Percentiles rank a stretch among this genome's conserved stretches.
These are phyloP conservation scores for Entelurus aequoreus DNA, from an alignment of 2,113 vertebrate species.

Conservation along the genomic window DNA sequence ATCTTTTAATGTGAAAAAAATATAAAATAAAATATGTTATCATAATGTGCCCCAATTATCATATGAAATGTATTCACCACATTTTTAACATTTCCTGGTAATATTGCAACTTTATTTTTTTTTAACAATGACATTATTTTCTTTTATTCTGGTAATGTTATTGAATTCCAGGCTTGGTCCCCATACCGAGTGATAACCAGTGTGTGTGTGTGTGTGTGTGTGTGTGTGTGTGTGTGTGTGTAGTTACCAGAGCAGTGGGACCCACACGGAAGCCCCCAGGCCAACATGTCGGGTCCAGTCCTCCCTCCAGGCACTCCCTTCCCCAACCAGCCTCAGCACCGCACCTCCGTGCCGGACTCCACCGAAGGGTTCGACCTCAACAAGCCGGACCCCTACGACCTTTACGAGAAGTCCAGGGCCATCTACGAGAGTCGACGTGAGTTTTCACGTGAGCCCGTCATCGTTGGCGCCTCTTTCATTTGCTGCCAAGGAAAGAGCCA, in stretches of 20 bases:
- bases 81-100: too few species aligned
- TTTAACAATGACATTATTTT: too few species aligned
- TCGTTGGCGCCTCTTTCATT: not conserved
- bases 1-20: too few species aligned
- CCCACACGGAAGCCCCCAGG: constrained; percentile 91
- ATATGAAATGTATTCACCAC: too few species aligned
- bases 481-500: not conserved
- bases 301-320: constrained; percentile 82
- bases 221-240: constrained; percentile 20
- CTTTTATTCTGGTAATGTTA: too few species aligned
- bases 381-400: constrained; percentile 97
- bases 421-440: constrained; percentile 97
- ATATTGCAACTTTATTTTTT: too few species aligned
- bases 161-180: too few species aligned
- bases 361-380: constrained; percentile 91
- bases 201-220: not conserved
- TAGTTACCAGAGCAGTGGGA: constrained; percentile 91
- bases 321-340: constrained; percentile 81
- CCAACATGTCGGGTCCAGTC: constrained; percentile 81
- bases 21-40: too few species aligned
- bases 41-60: too few species aligned
- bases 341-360: constrained; percentile 90
- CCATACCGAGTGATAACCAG: too few species aligned
- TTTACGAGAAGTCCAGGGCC: constrained; percentile 97
- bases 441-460: constrained; percentile 1